Conservation (phyloP, 2,888 invertebrate genomes). For the Caenorhabditis sp. region DNA sequence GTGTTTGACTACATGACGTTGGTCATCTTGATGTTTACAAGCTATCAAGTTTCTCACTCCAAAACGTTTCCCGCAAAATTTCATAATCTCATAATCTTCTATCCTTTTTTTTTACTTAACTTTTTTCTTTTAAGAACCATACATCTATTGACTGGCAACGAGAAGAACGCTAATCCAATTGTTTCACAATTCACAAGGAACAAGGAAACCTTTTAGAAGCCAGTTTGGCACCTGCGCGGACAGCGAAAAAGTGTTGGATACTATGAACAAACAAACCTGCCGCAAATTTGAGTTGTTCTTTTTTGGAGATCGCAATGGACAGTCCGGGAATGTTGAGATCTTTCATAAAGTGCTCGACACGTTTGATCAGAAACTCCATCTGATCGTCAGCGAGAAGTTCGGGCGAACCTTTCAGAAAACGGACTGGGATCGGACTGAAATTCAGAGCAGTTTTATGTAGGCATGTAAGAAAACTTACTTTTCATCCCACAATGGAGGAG, state of each 20-base stretch:
- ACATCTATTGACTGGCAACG: neutral
- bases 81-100: too few species aligned
- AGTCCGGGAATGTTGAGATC: constrained; percentile 78
- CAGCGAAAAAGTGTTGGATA: constrained; percentile 13
- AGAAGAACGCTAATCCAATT: constrained; percentile 41
- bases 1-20: constrained; percentile 42
- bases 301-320: constrained; percentile 77
- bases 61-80: neutral
- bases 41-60: constrained; percentile 16
- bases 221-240: constrained; percentile 27
- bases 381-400: constrained; percentile 70
- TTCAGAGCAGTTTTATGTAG: neutral
- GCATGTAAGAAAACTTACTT: constrained; percentile 24
- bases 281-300: constrained; percentile 78
- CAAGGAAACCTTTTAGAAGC: constrained; percentile 15
- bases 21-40: neutral
- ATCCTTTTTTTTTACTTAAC: neutral
- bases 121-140: neutral
- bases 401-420: constrained; percentile 67
- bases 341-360: constrained; percentile 77
- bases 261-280: constrained; percentile 68
- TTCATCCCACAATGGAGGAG: constrained; percentile 74
- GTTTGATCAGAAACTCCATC: constrained; percentile 71
- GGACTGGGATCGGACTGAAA: constrained; percentile 67
- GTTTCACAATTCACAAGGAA: too few species aligned